A percentile compares a stretch with the other conserved stretches of the same genome.
Evolutionary conservation across 92 coral and sea anemone species (phyloP).

Genomic region (Actinostola sp.): DNA sequence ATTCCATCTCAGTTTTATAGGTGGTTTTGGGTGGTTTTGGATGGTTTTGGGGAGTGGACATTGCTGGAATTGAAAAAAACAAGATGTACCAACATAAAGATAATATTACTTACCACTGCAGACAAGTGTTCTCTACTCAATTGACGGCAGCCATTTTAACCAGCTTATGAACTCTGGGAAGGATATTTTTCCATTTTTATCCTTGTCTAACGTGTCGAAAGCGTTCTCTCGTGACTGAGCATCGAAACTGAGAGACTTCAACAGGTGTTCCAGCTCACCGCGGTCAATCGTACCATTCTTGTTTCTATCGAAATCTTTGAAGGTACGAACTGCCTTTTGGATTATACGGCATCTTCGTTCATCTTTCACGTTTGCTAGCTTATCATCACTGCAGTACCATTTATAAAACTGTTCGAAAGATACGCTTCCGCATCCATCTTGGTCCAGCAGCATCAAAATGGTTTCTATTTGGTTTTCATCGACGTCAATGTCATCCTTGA

Average conservation of each 20-base stretch:
- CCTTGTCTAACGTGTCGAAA: slow-evolving; percentile 66
- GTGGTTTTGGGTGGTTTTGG: too few species aligned
- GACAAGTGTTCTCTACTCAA: slow-evolving; percentile 1
- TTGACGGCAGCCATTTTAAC: slow-evolving; percentile 59
- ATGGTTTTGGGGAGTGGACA: too few species aligned
- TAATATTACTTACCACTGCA: neutral
- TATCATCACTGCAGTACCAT: slow-evolving; percentile 79
- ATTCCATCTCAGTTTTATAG: too few species aligned
- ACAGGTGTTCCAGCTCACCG: slow-evolving; percentile 71
- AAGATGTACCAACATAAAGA: too few species aligned
- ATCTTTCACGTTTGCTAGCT: slow-evolving; percentile 68
- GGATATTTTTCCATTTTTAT: slow-evolving; percentile 87
- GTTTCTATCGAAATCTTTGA: slow-evolving; percentile 79
- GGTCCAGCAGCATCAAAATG: slow-evolving; percentile 72
- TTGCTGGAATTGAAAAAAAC: too few species aligned
- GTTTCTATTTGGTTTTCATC: slow-evolving; percentile 73
- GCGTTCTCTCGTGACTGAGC: slow-evolving; percentile 59
- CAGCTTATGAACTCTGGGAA: slow-evolving; percentile 86
- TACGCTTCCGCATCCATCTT: slow-evolving; percentile 81
- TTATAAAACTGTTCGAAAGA: slow-evolving; percentile 73
- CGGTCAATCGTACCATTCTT: slow-evolving; percentile 80
- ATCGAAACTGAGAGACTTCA: slow-evolving; percentile 58
- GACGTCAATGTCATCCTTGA: slow-evolving; percentile 52
- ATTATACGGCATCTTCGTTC: slow-evolving; percentile 58
- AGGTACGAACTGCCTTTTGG: slow-evolving; percentile 73